Conservation (phyloP, 2,888 invertebrate species). For the Heliconius ethilla region DNA sequence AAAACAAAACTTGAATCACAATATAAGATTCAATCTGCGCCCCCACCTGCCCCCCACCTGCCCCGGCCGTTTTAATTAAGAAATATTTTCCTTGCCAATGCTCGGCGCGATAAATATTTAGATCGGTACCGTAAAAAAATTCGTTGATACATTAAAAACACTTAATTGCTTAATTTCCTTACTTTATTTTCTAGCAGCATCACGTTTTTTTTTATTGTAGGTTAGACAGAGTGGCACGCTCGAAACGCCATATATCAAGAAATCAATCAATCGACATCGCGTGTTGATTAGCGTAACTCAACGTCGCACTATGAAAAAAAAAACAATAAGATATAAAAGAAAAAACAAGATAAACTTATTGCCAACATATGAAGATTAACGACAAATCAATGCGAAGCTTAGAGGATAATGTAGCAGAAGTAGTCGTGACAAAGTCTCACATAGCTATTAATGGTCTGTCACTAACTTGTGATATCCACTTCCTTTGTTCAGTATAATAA, state of each 20-base stretch:
- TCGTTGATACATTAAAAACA: background rate
- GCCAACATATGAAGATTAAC: constrained; percentile 14
- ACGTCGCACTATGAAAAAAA: background rate
- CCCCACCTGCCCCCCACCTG: constrained; percentile 41
- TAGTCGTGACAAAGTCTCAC: constrained; percentile 13
- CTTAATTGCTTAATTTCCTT: background rate
- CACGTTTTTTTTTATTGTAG: too few relatives aligned
- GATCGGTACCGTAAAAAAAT: constrained; percentile 26
- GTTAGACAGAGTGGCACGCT: too few relatives aligned
- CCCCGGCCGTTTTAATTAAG: constrained; percentile 39
- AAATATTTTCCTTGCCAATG: constrained; percentile 39
- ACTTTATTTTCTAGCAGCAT: too few relatives aligned
- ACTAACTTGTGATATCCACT: constrained; percentile 30
- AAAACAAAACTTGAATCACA: constrained; percentile 15
- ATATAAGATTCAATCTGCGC: constrained; percentile 19
- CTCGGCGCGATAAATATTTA: constrained; percentile 25
- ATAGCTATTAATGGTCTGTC: constrained; percentile 28
- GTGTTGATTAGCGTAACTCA: background rate
- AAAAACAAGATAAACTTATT: background rate
- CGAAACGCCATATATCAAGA: too few relatives aligned
- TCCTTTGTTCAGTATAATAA: constrained; percentile 16
- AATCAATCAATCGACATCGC: too few relatives aligned
- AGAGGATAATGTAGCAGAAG: constrained; percentile 14
- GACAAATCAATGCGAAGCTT: constrained; percentile 10
- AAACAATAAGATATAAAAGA: background rate